These are phyloP conservation scores for Sarcophaga peregrina DNA, from an alignment of 1,140 invertebrate genomes.

Conservation along the genomic window DNA sequence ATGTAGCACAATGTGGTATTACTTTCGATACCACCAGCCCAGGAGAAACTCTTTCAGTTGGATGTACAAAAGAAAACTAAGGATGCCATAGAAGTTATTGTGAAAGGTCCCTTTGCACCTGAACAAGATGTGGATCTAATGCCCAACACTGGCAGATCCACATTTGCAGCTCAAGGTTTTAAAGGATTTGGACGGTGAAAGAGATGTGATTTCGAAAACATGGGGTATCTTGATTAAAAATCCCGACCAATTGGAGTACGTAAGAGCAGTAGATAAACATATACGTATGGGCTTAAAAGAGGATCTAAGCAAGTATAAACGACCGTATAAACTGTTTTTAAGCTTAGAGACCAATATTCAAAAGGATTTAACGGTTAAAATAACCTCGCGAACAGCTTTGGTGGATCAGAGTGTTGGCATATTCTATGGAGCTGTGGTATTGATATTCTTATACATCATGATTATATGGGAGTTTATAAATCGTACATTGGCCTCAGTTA, in stretches of 20 bases:
- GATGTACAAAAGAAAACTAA: neutral
- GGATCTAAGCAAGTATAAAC: neutral
- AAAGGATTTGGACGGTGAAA: neutral
- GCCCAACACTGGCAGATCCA: neutral
- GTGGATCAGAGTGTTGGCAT: slow-evolving; percentile 69
- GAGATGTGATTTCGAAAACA: neutral
- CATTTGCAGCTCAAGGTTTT: neutral
- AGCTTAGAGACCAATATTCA: slow-evolving; percentile 32
- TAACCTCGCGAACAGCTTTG: neutral
- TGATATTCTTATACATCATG: slow-evolving; percentile 77
- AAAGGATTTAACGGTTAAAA: slow-evolving; percentile 31
- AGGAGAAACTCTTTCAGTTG: neutral
- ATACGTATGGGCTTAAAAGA: neutral
- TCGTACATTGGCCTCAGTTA: slow-evolving; percentile 80
- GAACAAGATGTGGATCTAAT: neutral
- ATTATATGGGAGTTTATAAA: slow-evolving; percentile 69
- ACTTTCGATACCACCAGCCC: neutral
- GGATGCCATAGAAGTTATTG: neutral
- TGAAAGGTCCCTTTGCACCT: neutral
- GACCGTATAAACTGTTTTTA: neutral
- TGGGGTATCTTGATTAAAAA: neutral
- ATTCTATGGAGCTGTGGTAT: slow-evolving; percentile 74
- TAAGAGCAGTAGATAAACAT: neutral
- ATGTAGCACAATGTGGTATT: neutral
- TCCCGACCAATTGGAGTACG: neutral